Base-by-base conservation (phyloP, 2,797 vertebrate genomes). In the Atherinosoma microstoma region DNA sequence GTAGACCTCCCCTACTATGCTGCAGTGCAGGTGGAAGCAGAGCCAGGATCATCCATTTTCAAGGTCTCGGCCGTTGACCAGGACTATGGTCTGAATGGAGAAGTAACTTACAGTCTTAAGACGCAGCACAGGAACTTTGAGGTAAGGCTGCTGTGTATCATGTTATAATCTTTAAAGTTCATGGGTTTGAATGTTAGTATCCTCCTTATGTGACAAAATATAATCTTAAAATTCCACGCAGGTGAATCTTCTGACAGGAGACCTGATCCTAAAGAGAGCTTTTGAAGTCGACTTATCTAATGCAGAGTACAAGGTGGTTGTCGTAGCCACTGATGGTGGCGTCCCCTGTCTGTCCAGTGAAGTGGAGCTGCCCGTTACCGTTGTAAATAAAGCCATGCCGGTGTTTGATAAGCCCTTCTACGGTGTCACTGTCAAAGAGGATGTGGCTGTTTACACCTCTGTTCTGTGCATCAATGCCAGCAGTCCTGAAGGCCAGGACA, bases 351-450 rank as follows among this genome's bases (percentile, higher is more conserved):
- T 97, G 67, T 96, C 96, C 58, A 92, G 94, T 0, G 95, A 97
- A 86, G 96, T 96, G 59, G 89, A 94, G 16, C 94, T 99, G 16
- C 96, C 96, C 4, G 78, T 99, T 64, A 97, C 96, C 0, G 95
- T 99, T 15, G 94, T 97, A 74, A 98, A 97, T 85, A 97, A 97
- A 93, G 97, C 97, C 79, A 98, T 97, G 97, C 98, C 98, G 1
- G 93, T 98, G 86, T 99, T 99, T 6, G 98, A 99, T 84, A 98
- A 98, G 73, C 91, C 96, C 67, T 98, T 99, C 92, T 99, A 99
- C 8, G 97, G 96, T 4, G 89, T 97, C 65, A 96, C 97, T 36
- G 92, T 99, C 80, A 93, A 91, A 40, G 98, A 99, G 90, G 97
- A 96, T 7, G 87, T 96, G 62, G 90, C 94, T 32, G 57, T 96